These are phyloP conservation scores for Aricia artaxerxes DNA, from an alignment of 2,888 invertebrate genomes.

Conservation along the genomic window DNA sequence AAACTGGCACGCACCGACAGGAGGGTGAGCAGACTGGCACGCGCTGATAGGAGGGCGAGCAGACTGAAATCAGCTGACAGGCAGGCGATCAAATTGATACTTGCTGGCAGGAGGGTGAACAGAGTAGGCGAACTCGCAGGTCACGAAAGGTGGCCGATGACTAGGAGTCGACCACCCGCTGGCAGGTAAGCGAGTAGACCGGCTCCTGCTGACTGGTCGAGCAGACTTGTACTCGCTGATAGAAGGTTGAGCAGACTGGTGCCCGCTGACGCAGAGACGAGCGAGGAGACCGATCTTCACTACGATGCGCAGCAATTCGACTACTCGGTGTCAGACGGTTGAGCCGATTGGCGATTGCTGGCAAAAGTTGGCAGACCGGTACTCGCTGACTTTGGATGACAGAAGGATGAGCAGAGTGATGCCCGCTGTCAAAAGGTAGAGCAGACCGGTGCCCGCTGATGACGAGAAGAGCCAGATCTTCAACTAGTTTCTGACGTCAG, in stretches of 20 bases:
- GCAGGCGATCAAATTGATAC: not conserved
- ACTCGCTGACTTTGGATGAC: not conserved
- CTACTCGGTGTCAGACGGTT: not conserved
- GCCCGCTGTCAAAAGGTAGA: not conserved
- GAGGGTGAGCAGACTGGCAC: not conserved
- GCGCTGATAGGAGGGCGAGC: not conserved
- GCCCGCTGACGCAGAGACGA: not conserved
- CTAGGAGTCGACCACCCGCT: not conserved
- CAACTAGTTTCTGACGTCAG: not conserved
- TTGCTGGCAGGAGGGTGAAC: not conserved
- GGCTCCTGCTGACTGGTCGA: not conserved
- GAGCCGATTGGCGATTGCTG: not conserved
- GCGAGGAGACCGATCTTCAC: not conserved
- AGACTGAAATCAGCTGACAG: not conserved
- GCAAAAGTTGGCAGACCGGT: not conserved
- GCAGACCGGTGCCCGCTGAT: not conserved
- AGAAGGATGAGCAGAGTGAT: not conserved
- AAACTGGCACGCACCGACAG: not conserved
- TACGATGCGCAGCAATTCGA: not conserved
- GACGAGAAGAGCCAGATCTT: not conserved
- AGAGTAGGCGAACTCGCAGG: not conserved
- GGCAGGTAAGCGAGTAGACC: not conserved
- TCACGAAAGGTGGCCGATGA: not conserved
- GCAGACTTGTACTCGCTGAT: not conserved
- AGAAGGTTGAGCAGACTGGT: not conserved